Conservation (phyloP, 37 sponge, comb jelly and placozoan genomes). For the Agelas oroides region DNA sequence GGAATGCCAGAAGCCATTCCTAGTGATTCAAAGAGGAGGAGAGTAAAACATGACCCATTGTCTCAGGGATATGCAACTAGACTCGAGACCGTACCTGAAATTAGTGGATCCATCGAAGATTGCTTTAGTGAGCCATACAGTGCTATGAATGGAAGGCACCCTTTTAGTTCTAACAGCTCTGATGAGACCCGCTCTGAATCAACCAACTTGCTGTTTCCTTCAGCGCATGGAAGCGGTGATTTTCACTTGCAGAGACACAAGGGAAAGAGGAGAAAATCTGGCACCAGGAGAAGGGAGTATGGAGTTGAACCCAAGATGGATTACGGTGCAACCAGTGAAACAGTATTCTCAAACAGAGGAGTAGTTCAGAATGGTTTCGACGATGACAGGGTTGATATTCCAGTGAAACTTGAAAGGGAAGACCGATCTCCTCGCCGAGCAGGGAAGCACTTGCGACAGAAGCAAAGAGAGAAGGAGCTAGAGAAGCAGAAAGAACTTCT, state of each 20-base stretch:
- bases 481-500: constrained; percentile 39
- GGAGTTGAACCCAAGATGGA: not conserved
- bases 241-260: not conserved
- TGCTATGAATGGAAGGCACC: no score
- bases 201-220: constrained; percentile 19
- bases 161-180: not conserved
- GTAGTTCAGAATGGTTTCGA: not conserved
- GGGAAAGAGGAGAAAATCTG: constrained; percentile 29
- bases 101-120: constrained; percentile 20
- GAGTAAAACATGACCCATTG: constrained; percentile 20
- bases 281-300: not conserved
- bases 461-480: constrained; percentile 25
- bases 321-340: not conserved
- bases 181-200: not conserved
- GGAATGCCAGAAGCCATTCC: constrained; percentile 46
- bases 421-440: not conserved
- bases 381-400: not conserved
- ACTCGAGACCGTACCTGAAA: constrained; percentile 39
- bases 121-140: not conserved
- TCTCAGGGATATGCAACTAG: constrained; percentile 41
- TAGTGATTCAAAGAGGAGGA: not conserved
- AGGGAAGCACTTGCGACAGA: constrained; percentile 36
- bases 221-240: not conserved
- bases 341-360: not conserved
- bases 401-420: not conserved